Evolutionary conservation across 2,888 invertebrate genomes (phyloP), one percentile per base, ranked within the genome.

Genomic region (Pantelozetes paolii): DNA sequence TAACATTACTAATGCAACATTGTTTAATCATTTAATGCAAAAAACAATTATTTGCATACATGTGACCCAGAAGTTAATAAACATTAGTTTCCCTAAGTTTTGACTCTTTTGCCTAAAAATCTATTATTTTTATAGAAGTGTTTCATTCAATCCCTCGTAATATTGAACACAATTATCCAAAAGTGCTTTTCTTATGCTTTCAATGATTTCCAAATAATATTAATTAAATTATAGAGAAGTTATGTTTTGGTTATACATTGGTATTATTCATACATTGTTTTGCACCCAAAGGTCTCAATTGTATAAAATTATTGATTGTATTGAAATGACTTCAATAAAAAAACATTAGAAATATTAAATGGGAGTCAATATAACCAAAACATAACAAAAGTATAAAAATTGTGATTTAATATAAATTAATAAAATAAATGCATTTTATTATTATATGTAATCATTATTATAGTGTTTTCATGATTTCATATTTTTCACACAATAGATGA

Each of bases 161-260:
- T 36, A 9, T 36, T 36, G 36, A 36, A 36, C 9, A 9, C 36
- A 36, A 36, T 36, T 9, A 54, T 9, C 8, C 23, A 23, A 54
- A 54, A 54, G 54, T 54, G 54, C 45, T 54, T 54, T 50, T 54
- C 50, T 26, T 54, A 54, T 23, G 54, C 3, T 11, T 54, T 54
- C 54, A 54, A 54, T 54, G 54, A 26, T 54, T 54, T 54, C 26
- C 54, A 54, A 54, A 54, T 54, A 54, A 54, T 5, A 54, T 54
- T 45, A 45, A 54, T 26, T 54, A 23, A 54, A 54, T 26, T 26
- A 54, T 26, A 26, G 23, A 23, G 23, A 54, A 54, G 23, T 23
- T 54, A 15, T 45, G 45, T 45, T 18, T 45, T 45, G 36, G 36
- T 45, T 45, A 45, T 45, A 15, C 45, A 45, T 2, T 50, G 26